Conservation (phyloP, 2,888 invertebrate genomes). For the Athrips mouffetella region DNA sequence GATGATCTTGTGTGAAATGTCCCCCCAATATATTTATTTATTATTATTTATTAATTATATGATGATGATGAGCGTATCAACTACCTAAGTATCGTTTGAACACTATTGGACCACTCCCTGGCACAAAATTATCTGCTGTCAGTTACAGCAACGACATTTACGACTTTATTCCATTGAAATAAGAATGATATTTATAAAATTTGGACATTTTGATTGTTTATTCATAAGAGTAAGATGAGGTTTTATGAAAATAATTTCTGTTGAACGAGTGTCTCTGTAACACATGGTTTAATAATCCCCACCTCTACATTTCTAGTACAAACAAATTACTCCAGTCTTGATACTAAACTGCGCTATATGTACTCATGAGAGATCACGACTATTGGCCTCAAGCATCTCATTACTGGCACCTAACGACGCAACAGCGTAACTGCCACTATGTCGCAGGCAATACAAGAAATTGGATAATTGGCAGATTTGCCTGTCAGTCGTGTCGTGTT, state of each 20-base stretch:
- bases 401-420: conserved; percentile 65
- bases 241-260: too few species aligned
- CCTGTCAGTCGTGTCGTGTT: conserved; percentile 18
- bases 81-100: neutral
- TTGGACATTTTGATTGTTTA: too few species aligned
- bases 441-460: conserved; percentile 39
- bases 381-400: conserved; percentile 48
- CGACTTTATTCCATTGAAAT: neutral
- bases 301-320: too few species aligned
- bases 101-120: neutral
- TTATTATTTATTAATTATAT: too few species aligned
- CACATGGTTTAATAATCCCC: too few species aligned
- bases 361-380: conserved; percentile 27
- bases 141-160: neutral
- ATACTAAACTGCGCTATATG: too few species aligned
- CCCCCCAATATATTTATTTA: too few species aligned
- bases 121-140: too few species aligned
- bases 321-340: too few species aligned
- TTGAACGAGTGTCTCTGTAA: too few species aligned
- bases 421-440: conserved; percentile 39
- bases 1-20: too few species aligned
- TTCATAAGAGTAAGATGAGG: too few species aligned
- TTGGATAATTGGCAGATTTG: conserved; percentile 39
- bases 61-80: neutral
- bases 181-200: neutral